A percentile compares a stretch with the other conserved stretches of the same genome.
Evolutionary conservation across 2,797 vertebrate species (phyloP).

Genomic region (Helicolenus hilgendorfi): DNA sequence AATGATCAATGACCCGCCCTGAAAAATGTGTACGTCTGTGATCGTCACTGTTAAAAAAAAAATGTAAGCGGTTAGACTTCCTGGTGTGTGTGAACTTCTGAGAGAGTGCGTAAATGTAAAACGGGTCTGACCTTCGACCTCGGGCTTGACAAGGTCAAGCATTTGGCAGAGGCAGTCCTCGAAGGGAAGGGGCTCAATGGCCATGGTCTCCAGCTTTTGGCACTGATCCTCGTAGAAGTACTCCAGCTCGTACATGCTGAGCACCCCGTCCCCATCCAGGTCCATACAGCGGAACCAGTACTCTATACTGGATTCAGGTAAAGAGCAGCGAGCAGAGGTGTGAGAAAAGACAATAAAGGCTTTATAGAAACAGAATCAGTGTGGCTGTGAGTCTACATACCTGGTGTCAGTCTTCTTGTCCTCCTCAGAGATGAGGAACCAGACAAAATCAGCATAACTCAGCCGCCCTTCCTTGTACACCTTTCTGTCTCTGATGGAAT

Average conservation of each 20-base stretch:
- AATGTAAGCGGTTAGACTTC: not conserved
- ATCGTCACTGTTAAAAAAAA: not conserved
- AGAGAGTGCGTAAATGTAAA: constrained; percentile 31
- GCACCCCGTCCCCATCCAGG: constrained; percentile 95
- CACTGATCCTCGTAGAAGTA: constrained; percentile 98
- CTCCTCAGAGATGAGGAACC: constrained; percentile 98
- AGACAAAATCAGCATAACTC: constrained; percentile 97
- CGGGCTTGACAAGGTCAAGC: constrained; percentile 96
- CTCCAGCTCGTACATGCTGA: constrained; percentile 97
- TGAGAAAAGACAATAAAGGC: not conserved
- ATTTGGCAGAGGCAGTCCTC: constrained; percentile 98
- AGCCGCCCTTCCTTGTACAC: constrained; percentile 92
- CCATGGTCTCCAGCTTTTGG: constrained; percentile 95
- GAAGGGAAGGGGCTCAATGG: constrained; percentile 96
- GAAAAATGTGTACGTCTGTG: not conserved
- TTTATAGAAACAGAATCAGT: not conserved
- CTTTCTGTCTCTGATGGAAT: constrained; percentile 88
- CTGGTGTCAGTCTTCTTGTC: constrained; percentile 97
- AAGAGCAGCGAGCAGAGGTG: not conserved
- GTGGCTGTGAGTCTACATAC: constrained; percentile 70
- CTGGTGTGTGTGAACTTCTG: not conserved
- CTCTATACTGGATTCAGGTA: constrained; percentile 91
- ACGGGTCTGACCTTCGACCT: constrained; percentile 89
- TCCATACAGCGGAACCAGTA: constrained; percentile 99
- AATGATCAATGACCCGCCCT: constrained; percentile 40